phyloP scores from a whole-genome alignment of 2,888 invertebrate genomes.

The Piscicola geometra region DNA sequence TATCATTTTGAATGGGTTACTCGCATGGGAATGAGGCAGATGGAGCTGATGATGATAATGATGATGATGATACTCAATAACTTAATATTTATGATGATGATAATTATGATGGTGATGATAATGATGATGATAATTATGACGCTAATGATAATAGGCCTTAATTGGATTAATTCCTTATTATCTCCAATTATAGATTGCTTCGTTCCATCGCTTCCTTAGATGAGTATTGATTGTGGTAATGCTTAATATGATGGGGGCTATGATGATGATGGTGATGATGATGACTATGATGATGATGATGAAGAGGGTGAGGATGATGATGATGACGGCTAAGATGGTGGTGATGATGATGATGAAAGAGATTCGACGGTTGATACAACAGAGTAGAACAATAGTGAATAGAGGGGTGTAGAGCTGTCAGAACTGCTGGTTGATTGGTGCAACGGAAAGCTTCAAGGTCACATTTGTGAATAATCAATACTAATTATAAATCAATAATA shows the following conservation, averaged over 20 bases:
- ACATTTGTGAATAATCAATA: too few species aligned
- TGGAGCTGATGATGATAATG: neutral
- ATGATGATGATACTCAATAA: neutral
- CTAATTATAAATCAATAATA: too few species aligned
- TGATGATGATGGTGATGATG: neutral
- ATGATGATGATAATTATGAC: neutral
- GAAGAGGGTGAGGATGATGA: neutral
- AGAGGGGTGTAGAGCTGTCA: too few species aligned
- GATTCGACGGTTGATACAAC: too few species aligned
- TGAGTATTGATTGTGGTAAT: neutral
- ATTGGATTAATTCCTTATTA: neutral
- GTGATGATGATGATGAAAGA: too few species aligned
- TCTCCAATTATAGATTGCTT: neutral
- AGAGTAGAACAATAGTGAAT: too few species aligned
- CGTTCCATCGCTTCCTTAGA: neutral
- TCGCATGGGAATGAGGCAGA: neutral
- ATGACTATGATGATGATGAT: constrained; percentile 14
- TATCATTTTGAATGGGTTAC: too few species aligned
- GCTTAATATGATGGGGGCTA: too few species aligned
- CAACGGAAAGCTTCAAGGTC: too few species aligned
- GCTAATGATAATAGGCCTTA: neutral
- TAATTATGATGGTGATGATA: neutral
- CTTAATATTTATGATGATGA: neutral
- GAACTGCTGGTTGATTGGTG: too few species aligned
- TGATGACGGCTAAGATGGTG: too few species aligned